Evolutionary conservation across 2,888 invertebrate species (phyloP).

Genomic region (Adineta ricciae): DNA sequence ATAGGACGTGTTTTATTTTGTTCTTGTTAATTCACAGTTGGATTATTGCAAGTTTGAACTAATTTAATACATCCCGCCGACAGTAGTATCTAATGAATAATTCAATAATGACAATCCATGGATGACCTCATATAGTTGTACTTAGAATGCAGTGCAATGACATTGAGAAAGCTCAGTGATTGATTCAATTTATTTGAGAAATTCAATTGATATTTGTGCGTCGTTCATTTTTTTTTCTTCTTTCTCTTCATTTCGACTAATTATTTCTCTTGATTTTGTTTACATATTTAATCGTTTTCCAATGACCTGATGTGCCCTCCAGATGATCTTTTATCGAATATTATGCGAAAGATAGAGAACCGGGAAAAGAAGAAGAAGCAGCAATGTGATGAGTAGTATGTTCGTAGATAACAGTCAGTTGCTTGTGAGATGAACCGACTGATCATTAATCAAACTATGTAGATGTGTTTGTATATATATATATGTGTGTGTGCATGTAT

Average conservation of each 20-base stretch:
- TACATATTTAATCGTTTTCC: neutral
- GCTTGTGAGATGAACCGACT: neutral
- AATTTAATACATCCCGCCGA: slow-evolving; percentile 4
- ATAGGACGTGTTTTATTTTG: neutral
- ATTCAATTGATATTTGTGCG: neutral
- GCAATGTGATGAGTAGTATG: neutral
- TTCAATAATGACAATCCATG: neutral
- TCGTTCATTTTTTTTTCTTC: neutral
- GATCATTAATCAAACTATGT: neutral
- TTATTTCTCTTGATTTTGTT: neutral
- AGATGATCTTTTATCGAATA: neutral
- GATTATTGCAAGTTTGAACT: slow-evolving; percentile 1
- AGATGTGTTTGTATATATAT: neutral
- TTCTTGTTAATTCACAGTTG: slow-evolving; percentile 5
- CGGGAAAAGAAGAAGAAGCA: neutral
- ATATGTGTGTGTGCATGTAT: neutral
- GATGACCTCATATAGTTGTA: neutral
- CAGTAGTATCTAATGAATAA: neutral
- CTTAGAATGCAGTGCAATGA: neutral
- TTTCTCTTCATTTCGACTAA: no score
- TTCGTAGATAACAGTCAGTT: slow-evolving; percentile 13
- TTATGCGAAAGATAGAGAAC: neutral
- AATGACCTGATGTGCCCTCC: slow-evolving; percentile 1
- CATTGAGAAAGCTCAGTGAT: neutral
- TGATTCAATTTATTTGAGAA: neutral